Evolutionary conservation across 1,140 invertebrate genomes (phyloP), one percentile per base, ranked within the genome.

Genomic region (Pseudomyrmex cubaensis): DNA sequence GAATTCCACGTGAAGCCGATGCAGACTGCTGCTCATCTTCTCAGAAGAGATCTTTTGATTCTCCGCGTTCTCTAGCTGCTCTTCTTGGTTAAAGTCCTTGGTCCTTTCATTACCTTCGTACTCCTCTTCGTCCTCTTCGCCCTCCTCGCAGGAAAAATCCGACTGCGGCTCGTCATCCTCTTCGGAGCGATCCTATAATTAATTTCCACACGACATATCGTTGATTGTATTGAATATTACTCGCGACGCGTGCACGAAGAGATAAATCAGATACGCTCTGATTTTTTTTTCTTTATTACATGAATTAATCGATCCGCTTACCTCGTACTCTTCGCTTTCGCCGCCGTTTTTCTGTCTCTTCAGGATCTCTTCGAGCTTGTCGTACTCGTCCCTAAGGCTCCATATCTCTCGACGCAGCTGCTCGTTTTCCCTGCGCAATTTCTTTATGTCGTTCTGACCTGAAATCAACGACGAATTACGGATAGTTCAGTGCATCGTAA

Each of bases 361-460:
- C 85, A 97, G 93, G 90, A 97, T 95, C 85, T 96, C 96, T 92
- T 98, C 97, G 74, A 98, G 95, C 78, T 97, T 96, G 90, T 98
- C 97, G 92, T 98, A 98, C 92, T 98, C 97, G 91, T 98, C 97
- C 61, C 98, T 95, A 59, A 98, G 94, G 56, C 96, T 96, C 95
- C 97, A 98, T 91, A 98, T 97, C 93, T 98, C 97, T 54, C 97
- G 95, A 84, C 97, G 96, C 44, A 98, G 94, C 91, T 97, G 97
- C 87, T 98, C 97, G 94, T 98, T 98, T 91, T 98, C 98, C 56
- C 96, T 95, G 72, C 97, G 96, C 82, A 98, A 92, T 92, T 98
- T 98, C 92, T 98, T 98, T 76, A 98, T 97, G 90, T 98, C 97
- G 87, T 96, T 97, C 92, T 98, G 97, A 87, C 97, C 97, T 98